Evolutionary conservation across 1,140 invertebrate species (phyloP), one percentile per base, ranked within the genome.

Genomic region (Brachionus asplanchnoidis): DNA sequence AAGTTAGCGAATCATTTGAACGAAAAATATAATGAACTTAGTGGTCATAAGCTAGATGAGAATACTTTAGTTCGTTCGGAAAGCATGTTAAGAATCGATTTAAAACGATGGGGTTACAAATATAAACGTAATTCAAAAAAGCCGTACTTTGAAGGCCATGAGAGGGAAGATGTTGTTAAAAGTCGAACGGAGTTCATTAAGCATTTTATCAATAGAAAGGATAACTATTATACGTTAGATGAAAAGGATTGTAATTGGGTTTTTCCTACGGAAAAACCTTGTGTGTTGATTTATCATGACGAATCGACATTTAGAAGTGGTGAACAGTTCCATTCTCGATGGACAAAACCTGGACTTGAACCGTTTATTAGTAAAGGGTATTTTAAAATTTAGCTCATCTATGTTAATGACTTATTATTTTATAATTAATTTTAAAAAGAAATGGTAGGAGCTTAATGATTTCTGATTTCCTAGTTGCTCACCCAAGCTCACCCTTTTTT

Each of bases 231-330:
- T 32, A 32, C 8, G 28, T 14, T 70, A 70, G 28, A 32, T 70
- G 66, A 70, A 68, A 28, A 68, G 26, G 26, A 68, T 28, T 32
- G 20, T 12, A 12, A 68, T 26, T 68, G 65, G 65, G 26, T 28
- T 32, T 28, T 1, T 28, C 65, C 65, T 26, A 68, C 20, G 17
- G 26, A 68, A 68, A 68, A 68, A 12, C 65, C 23, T 28, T 1
- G 20, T 68, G 65, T 68, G 20, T 12, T 68, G 65, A 68, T 68
- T 23, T 68, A 32, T 68, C 20, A 68, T 12, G 65, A 68, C 26
- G 65, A 68, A 26, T 68, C 65, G 11, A 68, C 65, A 68, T 68
- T 68, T 28, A 68, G 65, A 68, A 68, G 65, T 68, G 65, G 65
- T 28, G 65, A 68, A 26, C 20, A 26, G 11, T 28, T 23, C 11